These are phyloP conservation scores for Callionymus lyra DNA, from an alignment of 2,113 vertebrate species.

Conservation along the genomic window DNA sequence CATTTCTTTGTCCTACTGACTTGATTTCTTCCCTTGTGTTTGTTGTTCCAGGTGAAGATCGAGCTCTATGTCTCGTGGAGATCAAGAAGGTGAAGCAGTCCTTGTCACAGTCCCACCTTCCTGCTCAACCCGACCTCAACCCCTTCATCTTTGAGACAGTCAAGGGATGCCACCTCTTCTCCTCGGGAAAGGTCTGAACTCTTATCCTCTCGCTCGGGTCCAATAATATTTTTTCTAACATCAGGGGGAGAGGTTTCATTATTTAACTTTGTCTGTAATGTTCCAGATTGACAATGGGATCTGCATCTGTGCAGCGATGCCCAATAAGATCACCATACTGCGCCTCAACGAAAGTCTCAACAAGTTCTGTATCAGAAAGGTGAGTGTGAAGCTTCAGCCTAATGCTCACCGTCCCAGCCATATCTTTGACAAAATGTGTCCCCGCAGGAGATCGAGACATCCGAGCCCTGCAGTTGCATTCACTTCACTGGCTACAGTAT, in stretches of 20 bases:
- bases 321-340: conserved; percentile 88
- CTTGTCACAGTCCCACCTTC: conserved; percentile 92
- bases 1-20: too few relatives aligned
- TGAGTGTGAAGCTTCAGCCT: conserved; percentile 33
- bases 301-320: conserved; percentile 94
- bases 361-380: conserved; percentile 97
- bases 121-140: conserved; percentile 85
- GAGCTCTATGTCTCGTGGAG: conserved; percentile 87
- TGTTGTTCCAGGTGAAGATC: conserved; percentile 76
- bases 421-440: not conserved
- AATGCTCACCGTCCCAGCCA: not conserved
- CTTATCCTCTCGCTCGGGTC: too few relatives aligned
- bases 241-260: not conserved
- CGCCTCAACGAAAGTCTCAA: conserved; percentile 88
- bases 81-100: conserved; percentile 98
- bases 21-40: too few relatives aligned
- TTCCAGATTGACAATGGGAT: conserved; percentile 84
- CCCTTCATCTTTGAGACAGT: conserved; percentile 89
- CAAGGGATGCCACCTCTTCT: conserved; percentile 95
- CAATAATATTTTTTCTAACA: too few relatives aligned
- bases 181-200: conserved; percentile 78
- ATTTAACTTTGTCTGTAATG: conserved; percentile 11
- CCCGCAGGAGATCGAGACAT: conserved; percentile 92
- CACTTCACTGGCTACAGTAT: conserved; percentile 97
- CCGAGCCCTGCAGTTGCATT: conserved; percentile 97